Conservation (phyloP, 2,888 invertebrate genomes). For the Cataglyphis cursor region DNA sequence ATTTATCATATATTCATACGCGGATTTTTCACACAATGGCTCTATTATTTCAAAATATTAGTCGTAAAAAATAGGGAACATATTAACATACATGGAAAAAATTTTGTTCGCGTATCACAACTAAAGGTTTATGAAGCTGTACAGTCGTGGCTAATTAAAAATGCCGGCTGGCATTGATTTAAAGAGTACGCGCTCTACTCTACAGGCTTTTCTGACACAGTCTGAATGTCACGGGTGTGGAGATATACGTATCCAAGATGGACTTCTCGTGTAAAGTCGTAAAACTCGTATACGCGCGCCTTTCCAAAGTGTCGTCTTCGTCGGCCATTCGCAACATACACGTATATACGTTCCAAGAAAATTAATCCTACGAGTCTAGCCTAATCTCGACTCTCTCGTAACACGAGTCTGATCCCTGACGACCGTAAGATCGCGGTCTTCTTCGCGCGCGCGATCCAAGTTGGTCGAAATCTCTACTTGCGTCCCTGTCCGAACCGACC, state of each 20-base stretch:
- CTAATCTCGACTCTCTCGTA: constrained; percentile 42
- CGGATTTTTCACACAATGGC: background rate
- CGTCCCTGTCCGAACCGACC: constrained; percentile 36
- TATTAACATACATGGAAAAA: background rate
- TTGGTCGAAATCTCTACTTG: constrained; percentile 29
- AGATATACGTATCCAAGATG: constrained; percentile 59
- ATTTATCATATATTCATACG: background rate
- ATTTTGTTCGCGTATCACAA: background rate
- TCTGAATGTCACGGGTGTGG: background rate
- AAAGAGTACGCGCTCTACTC: background rate
- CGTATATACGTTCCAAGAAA: constrained; percentile 41
- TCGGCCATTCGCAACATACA: background rate
- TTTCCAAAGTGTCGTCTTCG: constrained; percentile 54
- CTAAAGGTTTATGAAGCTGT: background rate
- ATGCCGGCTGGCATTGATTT: constrained; percentile 33
- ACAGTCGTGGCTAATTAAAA: constrained; percentile 17
- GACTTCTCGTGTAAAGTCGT: constrained; percentile 57
- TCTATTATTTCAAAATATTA: background rate
- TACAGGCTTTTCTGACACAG: background rate
- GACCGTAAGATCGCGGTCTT: constrained; percentile 14
- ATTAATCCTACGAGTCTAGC: constrained; percentile 67
- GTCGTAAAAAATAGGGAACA: background rate
- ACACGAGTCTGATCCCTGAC: background rate
- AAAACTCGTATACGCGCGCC: constrained; percentile 54
- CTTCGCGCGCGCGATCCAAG: background rate